These are phyloP conservation scores for Ochropleura plecta DNA, from an alignment of 2,888 invertebrate genomes.

Conservation along the genomic window DNA sequence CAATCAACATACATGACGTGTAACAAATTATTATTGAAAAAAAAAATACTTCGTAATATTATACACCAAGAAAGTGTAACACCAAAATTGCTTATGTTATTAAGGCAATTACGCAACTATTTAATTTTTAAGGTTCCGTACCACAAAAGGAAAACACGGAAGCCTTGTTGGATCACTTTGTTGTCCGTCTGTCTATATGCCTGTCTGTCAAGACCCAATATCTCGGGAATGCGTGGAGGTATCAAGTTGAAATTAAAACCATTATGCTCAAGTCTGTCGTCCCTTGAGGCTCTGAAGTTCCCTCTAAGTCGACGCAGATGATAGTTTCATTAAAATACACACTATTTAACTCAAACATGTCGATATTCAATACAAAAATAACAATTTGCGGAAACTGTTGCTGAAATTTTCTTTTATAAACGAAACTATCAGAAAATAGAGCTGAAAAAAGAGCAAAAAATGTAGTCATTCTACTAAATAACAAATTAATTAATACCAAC, in stretches of 20 bases:
- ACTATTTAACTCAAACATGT: neutral
- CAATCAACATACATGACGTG: constrained; percentile 49
- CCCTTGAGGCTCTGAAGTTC: no score
- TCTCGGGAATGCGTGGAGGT: no score
- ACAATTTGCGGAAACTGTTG: neutral
- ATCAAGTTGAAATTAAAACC: no score
- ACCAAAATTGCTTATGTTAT: constrained; percentile 34
- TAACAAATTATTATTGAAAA: constrained; percentile 34
- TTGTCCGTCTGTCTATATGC: no score
- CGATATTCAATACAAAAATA: neutral
- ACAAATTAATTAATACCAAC: neutral
- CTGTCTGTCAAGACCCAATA: no score
- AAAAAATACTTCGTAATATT: constrained; percentile 25
- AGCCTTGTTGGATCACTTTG: no score
- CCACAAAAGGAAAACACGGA: no score
- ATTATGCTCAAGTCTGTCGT: no score
- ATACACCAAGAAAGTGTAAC: constrained; percentile 16
- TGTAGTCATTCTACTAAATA: neutral
- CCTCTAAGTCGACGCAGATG: no score
- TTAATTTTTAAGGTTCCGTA: constrained; percentile 20
- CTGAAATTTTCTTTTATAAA: neutral
- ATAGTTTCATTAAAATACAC: neutral
- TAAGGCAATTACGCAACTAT: constrained; percentile 39
- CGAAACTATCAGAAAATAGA: neutral
- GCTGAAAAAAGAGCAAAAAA: neutral